These are phyloP conservation scores for Brachionus plicatilis DNA, from an alignment of 1,140 invertebrate species.

Conservation along the genomic window DNA sequence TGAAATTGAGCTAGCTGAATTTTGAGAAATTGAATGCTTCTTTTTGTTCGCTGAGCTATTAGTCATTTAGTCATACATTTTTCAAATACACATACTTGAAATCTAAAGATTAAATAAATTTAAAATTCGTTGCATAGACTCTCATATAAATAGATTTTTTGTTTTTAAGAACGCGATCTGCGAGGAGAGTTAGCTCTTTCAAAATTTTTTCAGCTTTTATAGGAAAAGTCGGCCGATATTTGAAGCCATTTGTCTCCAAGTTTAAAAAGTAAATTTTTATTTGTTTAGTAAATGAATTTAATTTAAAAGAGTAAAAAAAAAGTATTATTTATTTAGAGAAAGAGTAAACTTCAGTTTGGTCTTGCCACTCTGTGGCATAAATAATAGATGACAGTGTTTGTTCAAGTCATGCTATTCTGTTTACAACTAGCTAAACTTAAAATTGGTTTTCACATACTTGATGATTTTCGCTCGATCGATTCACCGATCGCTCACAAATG, in stretches of 20 bases:
- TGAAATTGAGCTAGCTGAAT: no score
- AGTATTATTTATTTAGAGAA: background rate
- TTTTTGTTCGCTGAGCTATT: no score
- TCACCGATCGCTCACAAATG: background rate
- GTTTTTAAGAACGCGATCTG: background rate
- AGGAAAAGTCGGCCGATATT: background rate
- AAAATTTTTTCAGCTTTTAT: background rate
- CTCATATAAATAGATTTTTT: no score
- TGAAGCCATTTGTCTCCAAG: background rate
- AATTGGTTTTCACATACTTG: background rate
- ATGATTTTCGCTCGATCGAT: background rate
- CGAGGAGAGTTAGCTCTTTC: background rate
- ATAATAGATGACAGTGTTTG: background rate
- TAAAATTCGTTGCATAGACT: background rate
- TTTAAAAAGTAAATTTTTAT: background rate
- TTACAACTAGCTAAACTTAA: background rate
- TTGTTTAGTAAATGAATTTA: background rate
- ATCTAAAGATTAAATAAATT: background rate
- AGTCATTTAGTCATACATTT: no score
- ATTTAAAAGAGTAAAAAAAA: background rate
- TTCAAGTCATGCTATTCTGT: background rate
- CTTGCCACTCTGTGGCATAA: background rate
- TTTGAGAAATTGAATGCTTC: no score
- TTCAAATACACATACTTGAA: no score
- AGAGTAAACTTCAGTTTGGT: background rate